Base-by-base conservation (phyloP, 1,140 invertebrate species). In the Anastrepha obliqua region DNA sequence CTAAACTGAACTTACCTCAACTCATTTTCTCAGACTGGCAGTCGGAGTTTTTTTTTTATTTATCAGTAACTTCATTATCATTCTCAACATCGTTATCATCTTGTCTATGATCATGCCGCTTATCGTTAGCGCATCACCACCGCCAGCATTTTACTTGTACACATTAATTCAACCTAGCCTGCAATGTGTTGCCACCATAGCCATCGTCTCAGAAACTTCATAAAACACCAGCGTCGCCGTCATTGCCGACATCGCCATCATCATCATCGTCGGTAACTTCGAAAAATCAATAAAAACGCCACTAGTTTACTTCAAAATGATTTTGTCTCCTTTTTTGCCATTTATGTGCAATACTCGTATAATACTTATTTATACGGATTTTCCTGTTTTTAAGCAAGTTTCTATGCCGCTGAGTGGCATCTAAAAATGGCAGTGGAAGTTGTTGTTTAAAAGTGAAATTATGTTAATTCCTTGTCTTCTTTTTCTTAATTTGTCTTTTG, bases 201-300 rank as follows among this genome's bases (percentile, higher is more conserved):
- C 11, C 70, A 42, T 47, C 20, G n/a, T 29, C 47, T 11, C 47
- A 7, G 39, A 74, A 47, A 44, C 67, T 74, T n/a, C 17, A 44
- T 20, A n/a, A 17, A 20, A 58, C 74, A 44, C 74, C 44, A 20
- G 51, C 44, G 44, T 51, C n/a, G 20, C 51, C 5, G 17, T 51
- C n/a, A 55, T 29, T 81, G 74, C 74, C 74, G 47, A 81, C 17
- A 81, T 58, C 74, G 47, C 74, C 47, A 81, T 81, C n/a, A 81
- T 81, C 74, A 78, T 20, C 42, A 20, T 51, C 60, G 85, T 44
- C 85, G 15, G 9, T 42, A 51, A 20, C n/a, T 29, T 55, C 55
- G 70, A 88, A 88, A 88, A 86, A 88, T 88, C 87, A 65, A 88
- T 88, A 86, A 85, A 86, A 88, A 86, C 87, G 78, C 78, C 87